Base-by-base conservation (phyloP, 2,888 invertebrate genomes). In the Orthosia cruda region DNA sequence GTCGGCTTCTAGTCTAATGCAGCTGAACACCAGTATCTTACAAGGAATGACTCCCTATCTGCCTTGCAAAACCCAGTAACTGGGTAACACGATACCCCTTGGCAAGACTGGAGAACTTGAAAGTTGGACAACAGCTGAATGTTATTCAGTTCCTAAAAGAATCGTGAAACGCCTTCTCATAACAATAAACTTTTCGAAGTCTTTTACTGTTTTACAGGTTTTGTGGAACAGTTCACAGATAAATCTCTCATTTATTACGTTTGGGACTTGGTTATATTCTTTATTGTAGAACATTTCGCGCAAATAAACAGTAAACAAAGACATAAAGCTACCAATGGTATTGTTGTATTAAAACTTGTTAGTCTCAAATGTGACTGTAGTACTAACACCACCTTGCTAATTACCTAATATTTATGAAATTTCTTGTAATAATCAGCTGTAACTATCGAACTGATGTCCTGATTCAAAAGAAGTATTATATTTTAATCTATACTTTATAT, bases 191-290 rank as follows among this genome's bases (percentile, higher is more conserved):
- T 40, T 23, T 57, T 40, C 32, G 4, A n/a, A 26, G 13, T 4
- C 4, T 40, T 23, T 18, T 3, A 18, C 23, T 1, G 47, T 57
- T 71, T 71, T 40, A 23, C 13, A 49, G 71, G 23, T 57, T 70
- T 71, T 57, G 32, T 71, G 57, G 12, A 49, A 12, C 71, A 71
- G 9, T 71, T 18, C 18, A 49, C 15, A 13, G 23, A 49, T 71
- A 71, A 49, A 71, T 70, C 45, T 69, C 26, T 11, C 1, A 18
- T 71, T 47, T 68, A 71, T 68, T 47, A 32, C 47, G 16, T 23
- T 23, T 12, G 65, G 18, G 50, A 23, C 20, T 40, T 15, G 15
- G 18, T 50, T 0, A 16, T 50, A 13, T 63, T 20, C 5, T 18
- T 11, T 55, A 5, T 11, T 5, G 18, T 16, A 47, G 13, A 32